These are phyloP conservation scores for Phenganax stokvisi DNA, from an alignment of 92 coral and sea anemone genomes.

Conservation along the genomic window DNA sequence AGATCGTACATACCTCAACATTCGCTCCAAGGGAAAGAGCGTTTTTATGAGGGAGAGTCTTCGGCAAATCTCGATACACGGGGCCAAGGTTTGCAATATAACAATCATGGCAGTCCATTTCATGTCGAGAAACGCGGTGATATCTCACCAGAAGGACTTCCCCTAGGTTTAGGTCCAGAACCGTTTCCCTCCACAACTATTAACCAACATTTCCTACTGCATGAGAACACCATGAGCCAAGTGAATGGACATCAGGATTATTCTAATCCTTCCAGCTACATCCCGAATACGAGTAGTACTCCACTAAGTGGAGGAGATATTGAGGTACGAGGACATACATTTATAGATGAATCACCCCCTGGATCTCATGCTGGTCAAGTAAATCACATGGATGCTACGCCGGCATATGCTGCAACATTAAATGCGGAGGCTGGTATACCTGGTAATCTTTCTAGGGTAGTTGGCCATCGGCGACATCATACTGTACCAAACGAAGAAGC, in stretches of 20 bases:
- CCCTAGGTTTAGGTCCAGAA: neutral
- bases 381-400: conserved; percentile 56
- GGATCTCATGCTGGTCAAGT: conserved; percentile 48
- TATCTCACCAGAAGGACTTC: conserved; percentile 21
- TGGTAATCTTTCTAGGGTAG: conserved; percentile 48
- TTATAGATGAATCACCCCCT: conserved; percentile 16
- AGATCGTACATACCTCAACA: conserved; percentile 3
- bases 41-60: conserved; percentile 15
- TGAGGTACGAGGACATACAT: conserved; percentile 19
- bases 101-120: conserved; percentile 1
- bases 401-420: conserved; percentile 55
- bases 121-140: conserved; percentile 31
- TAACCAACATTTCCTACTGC: conserved; percentile 23
- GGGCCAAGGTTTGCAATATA: conserved; percentile 10
- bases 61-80: conserved; percentile 8
- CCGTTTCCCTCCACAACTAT: conserved; percentile 3
- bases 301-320: conserved; percentile 24
- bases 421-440: conserved; percentile 59
- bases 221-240: conserved; percentile 17
- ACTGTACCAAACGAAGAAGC: conserved; percentile 87
- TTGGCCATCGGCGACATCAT: conserved; percentile 83
- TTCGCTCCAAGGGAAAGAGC: conserved; percentile 14
- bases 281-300: conserved; percentile 5
- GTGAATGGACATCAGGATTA: conserved; percentile 19
- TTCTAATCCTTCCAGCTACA: neutral